Base-by-base conservation (phyloP, 2,113 vertebrate genomes). In the Scartelaos histophorus region DNA sequence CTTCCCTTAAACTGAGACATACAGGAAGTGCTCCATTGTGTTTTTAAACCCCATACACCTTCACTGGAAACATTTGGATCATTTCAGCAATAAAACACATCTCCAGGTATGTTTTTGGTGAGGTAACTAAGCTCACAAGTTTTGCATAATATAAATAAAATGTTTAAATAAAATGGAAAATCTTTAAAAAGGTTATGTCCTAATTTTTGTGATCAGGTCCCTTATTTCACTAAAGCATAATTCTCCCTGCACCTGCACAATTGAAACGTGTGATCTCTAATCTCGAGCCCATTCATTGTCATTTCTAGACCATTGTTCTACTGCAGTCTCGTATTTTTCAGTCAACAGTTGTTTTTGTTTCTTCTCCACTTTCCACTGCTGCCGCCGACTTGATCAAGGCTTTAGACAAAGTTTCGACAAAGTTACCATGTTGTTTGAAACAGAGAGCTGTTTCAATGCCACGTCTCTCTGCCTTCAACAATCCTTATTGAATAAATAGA, bases 401-500 rank as follows among this genome's bases (percentile, higher is more conserved):
- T 38, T 64, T n/a, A 38, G 34, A 64, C 34, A 64, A 64, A 64
- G 61, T 38, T 64, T 64, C 38, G 61, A 64, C 34, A 64, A 64
- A 64, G 61, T 64, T 64, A 64, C 61, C n/a, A 17, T 43, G 61
- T 64, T 64, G 61, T 64, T 35, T 43, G 34, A 21, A 43, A 35
- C 13, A 34, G 61, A 43, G 61, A 34, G 13, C 21, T 64, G 61
- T 64, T 43, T 64, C 61, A 43, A n/a, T 43, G 61, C 61, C 61
- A 64, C 10, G 61, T 64, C 61, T 64, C 34, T 64, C 29, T 64
- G 61, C 58, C 58, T 61, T 61, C 58, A 61, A 64, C 61, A 64
- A 64, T 64, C 34, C 61, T 64, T 64, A 38, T 64, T 64, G 61
- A 64, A 64, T 64, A 64, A 64, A 64, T 34, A 64, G 34, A 43